Evolutionary conservation across 2,113 vertebrate genomes (phyloP).

Genomic region (Crotalus horridus): DNA sequence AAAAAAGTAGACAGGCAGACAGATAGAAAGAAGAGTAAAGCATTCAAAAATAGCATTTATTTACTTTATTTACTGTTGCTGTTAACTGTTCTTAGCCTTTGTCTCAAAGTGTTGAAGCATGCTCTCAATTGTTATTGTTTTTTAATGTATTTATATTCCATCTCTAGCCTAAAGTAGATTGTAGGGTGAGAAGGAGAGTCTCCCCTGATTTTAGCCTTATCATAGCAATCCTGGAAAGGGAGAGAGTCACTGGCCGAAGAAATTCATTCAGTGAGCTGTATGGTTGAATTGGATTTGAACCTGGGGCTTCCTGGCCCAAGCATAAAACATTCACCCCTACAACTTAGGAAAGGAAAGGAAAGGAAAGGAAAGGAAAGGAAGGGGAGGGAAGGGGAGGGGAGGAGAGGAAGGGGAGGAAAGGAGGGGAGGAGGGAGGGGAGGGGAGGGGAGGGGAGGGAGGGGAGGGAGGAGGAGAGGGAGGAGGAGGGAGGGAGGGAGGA

Average conservation of each 20-base stretch:
- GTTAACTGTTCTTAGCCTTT: not conserved
- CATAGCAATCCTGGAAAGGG: not conserved
- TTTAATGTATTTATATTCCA: not conserved
- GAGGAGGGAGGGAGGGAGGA: not conserved
- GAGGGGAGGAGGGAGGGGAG: not conserved
- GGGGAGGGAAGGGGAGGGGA: not conserved
- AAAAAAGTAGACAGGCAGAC: not conserved
- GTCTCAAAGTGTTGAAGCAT: not conserved
- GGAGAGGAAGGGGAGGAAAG: too few species aligned
- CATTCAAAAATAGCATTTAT: not conserved
- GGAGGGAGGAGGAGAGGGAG: not conserved
- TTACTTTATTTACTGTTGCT: not conserved
- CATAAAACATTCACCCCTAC: not conserved
- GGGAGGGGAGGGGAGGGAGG: fast-evolving
- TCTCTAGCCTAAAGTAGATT: not conserved
- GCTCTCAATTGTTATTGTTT: not conserved
- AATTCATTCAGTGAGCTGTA: not conserved
- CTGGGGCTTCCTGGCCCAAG: not conserved
- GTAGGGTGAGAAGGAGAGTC: not conserved
- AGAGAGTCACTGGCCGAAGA: not conserved
- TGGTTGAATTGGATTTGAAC: not conserved
- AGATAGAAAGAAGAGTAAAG: not conserved
- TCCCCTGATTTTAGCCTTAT: not conserved
- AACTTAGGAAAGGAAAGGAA: not conserved
- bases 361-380: not conserved